These are phyloP conservation scores for Ochropleura leucogaster DNA, from an alignment of 2,888 invertebrate genomes.

Conservation along the genomic window DNA sequence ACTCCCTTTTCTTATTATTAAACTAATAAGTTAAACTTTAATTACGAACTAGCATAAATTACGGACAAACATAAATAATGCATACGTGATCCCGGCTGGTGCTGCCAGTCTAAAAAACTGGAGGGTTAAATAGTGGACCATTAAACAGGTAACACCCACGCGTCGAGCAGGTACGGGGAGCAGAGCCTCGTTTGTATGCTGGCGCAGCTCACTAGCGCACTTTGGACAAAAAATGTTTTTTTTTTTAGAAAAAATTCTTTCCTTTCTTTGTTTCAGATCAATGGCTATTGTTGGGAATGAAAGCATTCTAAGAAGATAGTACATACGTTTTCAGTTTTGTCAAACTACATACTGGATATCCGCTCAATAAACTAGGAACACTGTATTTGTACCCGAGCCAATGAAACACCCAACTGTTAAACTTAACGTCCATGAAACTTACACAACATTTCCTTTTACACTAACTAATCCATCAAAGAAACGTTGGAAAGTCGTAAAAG, in stretches of 20 bases:
- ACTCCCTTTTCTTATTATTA: not conserved
- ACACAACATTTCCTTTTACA: conserved; percentile 52
- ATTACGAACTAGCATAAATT: conserved; percentile 52
- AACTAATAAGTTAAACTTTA: conserved; percentile 47
- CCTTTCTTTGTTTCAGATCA: not conserved
- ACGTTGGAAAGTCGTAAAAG: conserved; percentile 43
- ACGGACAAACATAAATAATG: conserved; percentile 55
- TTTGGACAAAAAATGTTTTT: not conserved
- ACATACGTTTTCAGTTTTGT: conserved; percentile 6
- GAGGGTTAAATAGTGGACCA: conserved; percentile 40
- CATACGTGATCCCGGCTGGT: conserved; percentile 29
- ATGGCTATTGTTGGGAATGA: not conserved
- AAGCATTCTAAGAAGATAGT: not conserved
- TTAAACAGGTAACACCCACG: conserved; percentile 49
- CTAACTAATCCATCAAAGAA: conserved; percentile 54
- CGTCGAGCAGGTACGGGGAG: conserved; percentile 28
- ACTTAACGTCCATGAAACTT: conserved; percentile 49
- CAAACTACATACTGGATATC: conserved; percentile 33
- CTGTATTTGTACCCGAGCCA: conserved; percentile 26
- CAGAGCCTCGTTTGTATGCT: conserved; percentile 41
- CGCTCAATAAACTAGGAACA: conserved; percentile 45
- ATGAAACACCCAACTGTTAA: conserved; percentile 38
- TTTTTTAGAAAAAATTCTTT: not conserved
- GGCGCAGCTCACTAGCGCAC: conserved; percentile 14
- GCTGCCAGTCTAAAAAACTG: conserved; percentile 40